These are phyloP conservation scores for Oscheius sp. DNA, from an alignment of 2,888 invertebrate genomes.

Conservation along the genomic window DNA sequence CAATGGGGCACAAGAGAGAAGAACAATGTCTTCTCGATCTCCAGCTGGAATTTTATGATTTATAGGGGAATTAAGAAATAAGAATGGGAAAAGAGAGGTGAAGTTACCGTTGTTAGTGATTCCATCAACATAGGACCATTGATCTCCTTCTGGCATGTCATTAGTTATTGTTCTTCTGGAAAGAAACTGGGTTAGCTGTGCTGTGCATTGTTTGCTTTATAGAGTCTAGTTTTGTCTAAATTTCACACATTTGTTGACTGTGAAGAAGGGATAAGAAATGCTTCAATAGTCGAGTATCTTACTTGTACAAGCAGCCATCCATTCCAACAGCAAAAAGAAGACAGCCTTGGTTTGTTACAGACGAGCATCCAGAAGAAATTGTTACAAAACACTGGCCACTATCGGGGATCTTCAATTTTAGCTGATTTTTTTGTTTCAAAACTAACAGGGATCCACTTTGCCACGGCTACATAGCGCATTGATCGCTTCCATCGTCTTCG, in stretches of 20 bases:
- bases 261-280: too few species aligned
- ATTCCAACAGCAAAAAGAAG: slow-evolving; percentile 40
- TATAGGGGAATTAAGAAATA: neutral
- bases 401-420: slow-evolving; percentile 13
- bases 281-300: neutral
- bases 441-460: slow-evolving; percentile 39
- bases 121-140: slow-evolving; percentile 3
- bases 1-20: slow-evolving; percentile 32
- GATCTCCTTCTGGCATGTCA: slow-evolving; percentile 1
- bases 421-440: neutral
- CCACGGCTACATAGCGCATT: slow-evolving; percentile 43
- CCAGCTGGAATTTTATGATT: neutral
- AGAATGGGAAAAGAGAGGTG: too few species aligned
- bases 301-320: slow-evolving; percentile 40
- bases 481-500: slow-evolving; percentile 38
- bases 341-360: slow-evolving; percentile 32
- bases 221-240: too few species aligned
- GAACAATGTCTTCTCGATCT: slow-evolving; percentile 41
- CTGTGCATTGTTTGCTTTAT: neutral
- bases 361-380: slow-evolving; percentile 36
- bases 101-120: slow-evolving; percentile 3
- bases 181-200: neutral
- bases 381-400: slow-evolving; percentile 28
- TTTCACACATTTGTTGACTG: too few species aligned
- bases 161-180: slow-evolving; percentile 1